These are phyloP conservation scores for Empis livida DNA, from an alignment of 2,888 invertebrate genomes.

Conservation along the genomic window DNA sequence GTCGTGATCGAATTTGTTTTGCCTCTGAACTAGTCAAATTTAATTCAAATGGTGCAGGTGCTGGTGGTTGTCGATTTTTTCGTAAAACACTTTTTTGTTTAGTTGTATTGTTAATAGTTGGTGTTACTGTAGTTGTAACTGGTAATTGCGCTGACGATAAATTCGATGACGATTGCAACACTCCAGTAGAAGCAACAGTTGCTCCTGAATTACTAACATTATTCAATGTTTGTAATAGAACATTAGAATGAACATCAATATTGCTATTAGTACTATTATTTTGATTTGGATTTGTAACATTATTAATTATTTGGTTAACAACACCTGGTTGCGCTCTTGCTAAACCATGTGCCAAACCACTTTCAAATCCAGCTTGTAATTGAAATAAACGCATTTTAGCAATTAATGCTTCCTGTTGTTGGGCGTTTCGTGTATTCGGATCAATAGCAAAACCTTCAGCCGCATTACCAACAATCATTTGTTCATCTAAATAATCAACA, in stretches of 20 bases:
- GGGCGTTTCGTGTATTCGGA: slow-evolving; percentile 31
- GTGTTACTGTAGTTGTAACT: slow-evolving; percentile 8
- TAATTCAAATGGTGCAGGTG: slow-evolving; percentile 26
- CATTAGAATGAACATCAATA: slow-evolving; percentile 5
- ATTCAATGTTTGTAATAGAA: neutral
- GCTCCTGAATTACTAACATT: neutral
- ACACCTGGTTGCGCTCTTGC: slow-evolving; percentile 15
- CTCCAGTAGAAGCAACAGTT: neutral
- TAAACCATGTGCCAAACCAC: slow-evolving; percentile 23
- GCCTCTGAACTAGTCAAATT: slow-evolving; percentile 21
- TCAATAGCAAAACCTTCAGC: slow-evolving; percentile 29
- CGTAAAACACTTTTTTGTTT: slow-evolving; percentile 28
- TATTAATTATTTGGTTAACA: slow-evolving; percentile 15
- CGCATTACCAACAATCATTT: slow-evolving; percentile 20
- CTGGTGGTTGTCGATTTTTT: slow-evolving; percentile 28
- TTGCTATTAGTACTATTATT: slow-evolving; percentile 4
- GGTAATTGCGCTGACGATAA: neutral
- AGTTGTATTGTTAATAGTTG: slow-evolving; percentile 18
- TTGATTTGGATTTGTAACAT: slow-evolving; percentile 13
- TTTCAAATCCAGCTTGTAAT: slow-evolving; percentile 34
- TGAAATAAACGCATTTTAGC: slow-evolving; percentile 35
- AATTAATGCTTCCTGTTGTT: slow-evolving; percentile 34
- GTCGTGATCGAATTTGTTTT: slow-evolving; percentile 37
- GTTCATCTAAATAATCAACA: slow-evolving; percentile 30
- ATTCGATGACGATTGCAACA: neutral